Evolutionary conservation across 2,797 vertebrate genomes (phyloP).

Genomic region (Macropodus opercularis): DNA sequence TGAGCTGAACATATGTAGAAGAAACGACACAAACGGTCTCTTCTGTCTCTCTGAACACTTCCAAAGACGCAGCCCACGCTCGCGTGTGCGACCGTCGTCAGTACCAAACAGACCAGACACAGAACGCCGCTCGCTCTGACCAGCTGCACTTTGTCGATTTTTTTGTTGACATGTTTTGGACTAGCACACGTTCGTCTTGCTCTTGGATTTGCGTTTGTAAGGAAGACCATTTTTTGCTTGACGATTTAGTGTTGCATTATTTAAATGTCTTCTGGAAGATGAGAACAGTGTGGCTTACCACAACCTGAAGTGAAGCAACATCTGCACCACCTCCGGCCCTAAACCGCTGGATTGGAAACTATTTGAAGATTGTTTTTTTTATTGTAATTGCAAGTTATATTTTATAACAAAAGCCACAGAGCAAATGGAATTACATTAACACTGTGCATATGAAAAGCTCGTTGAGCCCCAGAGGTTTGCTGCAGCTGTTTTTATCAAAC

Average conservation of each 20-base stretch:
- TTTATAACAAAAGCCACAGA: slow-evolving; percentile 1
- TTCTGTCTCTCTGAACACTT: no score
- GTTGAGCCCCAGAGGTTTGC: slow-evolving; percentile 20
- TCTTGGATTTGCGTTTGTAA: no score
- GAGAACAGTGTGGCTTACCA: not conserved
- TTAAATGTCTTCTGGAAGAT: slow-evolving; percentile 19
- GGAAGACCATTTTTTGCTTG: no score
- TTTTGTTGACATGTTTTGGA: no score
- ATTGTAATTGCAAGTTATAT: slow-evolving; percentile 12
- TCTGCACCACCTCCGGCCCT: slow-evolving; percentile 44
- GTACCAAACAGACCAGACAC: no score
- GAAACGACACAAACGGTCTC: no score
- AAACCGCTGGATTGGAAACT: slow-evolving; percentile 44
- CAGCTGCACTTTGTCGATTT: no score
- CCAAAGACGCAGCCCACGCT: no score
- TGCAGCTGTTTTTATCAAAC: slow-evolving; percentile 18
- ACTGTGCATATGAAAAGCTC: slow-evolving; percentile 12
- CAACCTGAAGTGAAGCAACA: slow-evolving; percentile 25
- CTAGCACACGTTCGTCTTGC: no score
- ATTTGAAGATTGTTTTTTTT: not conserved
- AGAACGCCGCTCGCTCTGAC: no score
- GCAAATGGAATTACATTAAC: slow-evolving; percentile 3
- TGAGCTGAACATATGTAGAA: no score
- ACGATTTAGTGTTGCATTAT: slow-evolving; percentile 13
- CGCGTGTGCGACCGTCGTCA: no score